phyloP scores from a whole-genome alignment of 2,113 vertebrate species.

The Phyllostomus hastatus region DNA sequence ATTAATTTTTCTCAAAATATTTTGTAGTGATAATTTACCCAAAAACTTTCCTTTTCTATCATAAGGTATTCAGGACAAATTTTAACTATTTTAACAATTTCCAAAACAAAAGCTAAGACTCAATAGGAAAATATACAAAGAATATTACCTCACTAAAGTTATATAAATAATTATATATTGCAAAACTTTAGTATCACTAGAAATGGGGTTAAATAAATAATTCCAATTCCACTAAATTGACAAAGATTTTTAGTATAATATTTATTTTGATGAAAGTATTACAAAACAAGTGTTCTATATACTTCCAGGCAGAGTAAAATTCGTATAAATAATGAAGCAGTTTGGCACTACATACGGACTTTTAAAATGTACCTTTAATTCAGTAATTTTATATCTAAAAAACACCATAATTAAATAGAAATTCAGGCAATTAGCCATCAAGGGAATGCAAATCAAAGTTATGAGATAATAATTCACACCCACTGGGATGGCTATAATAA shows the following conservation, averaged over 20 bases:
- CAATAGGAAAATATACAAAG: background rate
- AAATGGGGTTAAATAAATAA: background rate
- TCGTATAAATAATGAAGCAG: background rate
- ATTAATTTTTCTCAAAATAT: slow-evolving; percentile 8
- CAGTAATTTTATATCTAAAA: background rate
- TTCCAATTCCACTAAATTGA: background rate
- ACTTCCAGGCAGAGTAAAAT: background rate
- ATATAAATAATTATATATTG: background rate
- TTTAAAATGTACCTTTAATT: background rate
- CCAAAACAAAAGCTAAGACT: background rate
- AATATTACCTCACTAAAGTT: background rate
- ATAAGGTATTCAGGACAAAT: background rate
- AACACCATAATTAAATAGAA: background rate
- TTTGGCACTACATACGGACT: background rate
- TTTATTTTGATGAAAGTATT: background rate
- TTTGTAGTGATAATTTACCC: background rate
- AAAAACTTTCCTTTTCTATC: background rate
- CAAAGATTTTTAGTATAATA: background rate
- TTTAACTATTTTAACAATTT: slow-evolving; percentile 11
- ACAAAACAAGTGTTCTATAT: background rate
- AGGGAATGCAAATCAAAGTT: background rate
- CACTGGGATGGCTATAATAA: background rate
- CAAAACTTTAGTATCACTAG: background rate
- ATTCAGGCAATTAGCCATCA: background rate
- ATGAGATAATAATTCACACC: background rate